Conservation (phyloP, 2,113 vertebrate genomes). For the Anoura caudifer region DNA sequence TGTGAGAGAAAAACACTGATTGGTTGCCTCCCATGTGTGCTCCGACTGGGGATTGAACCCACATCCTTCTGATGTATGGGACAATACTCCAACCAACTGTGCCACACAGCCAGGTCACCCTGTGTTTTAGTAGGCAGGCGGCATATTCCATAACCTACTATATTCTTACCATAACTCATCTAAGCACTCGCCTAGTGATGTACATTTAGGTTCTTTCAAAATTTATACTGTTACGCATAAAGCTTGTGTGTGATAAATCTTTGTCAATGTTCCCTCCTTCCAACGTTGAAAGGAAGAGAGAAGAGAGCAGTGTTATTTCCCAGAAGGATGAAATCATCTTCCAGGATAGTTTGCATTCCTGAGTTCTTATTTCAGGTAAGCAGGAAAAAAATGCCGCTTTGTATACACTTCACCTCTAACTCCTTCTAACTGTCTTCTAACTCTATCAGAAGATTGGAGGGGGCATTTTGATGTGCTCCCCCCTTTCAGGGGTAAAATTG, state of each 20-base stretch:
- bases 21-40: no score
- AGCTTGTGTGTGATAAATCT: not conserved
- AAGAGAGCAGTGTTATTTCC: not conserved
- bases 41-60: no score
- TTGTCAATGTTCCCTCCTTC: not conserved
- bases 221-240: not conserved
- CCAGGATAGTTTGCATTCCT: not conserved
- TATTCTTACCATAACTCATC: not conserved
- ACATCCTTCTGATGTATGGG: no score
- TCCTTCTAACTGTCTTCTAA: not conserved
- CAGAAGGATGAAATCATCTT: slow-evolving; percentile 21
- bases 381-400: not conserved
- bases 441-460: not conserved
- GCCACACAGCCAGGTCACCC: no score
- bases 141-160: not conserved
- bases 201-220: not conserved
- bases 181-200: not conserved
- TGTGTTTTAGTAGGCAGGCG: not conserved
- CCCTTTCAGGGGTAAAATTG: not conserved
- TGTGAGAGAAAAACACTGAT: no score
- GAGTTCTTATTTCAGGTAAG: not conserved
- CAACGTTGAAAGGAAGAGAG: not conserved
- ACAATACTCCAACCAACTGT: no score
- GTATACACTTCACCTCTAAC: not conserved
- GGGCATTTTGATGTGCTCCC: not conserved